Base-by-base conservation (phyloP, 2,888 invertebrate species). In the Melipona beecheii region DNA sequence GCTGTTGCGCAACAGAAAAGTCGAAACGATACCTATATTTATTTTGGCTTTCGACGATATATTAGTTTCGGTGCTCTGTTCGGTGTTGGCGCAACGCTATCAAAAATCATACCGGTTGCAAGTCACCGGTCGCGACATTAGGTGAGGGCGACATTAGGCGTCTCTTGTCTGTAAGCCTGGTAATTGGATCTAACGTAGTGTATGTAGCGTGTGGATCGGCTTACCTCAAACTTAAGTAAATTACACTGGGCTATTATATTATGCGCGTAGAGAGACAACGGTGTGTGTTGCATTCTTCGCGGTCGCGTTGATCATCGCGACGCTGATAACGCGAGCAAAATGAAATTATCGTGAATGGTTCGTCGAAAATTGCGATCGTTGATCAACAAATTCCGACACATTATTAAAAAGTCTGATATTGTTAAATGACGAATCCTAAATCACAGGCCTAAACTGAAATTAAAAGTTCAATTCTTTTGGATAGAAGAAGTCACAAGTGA, bases 211-310 rank as follows among this genome's bases (percentile, higher is more conserved):
- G 72, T 58, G 72, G 75, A 85, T 86, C 76, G 78, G 87, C 84
- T 90, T 85, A 86, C 78, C 77, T 85, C 76, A 74, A 89, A 90
- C 85, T 85, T 86, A 83, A 90, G 70, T 73, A 75, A 87, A 81
- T 81, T 81, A 78, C 68, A 62, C 60, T 54, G 36, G 49, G n/a
- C 49, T 62, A 72, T 24, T 50, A 58, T 62, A 72, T 24, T 50
- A 58, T 74, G n/a, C 54, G 72, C 43, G 43, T 43, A 43, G 43
- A 43, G 43, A 11, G 43, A 43, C 11, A 43, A 43, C 43, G 9
- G 43, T 31, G 24, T 4, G 50, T 56, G 56, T 65, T 43, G 56
- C 62, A 58, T 78, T 76, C 78, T 49, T 79, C 54, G 54, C 27
- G 72, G 70, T 62, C 62, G 36, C 50, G 62, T 4, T 4, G 31